Evolutionary conservation across 2,113 vertebrate species (phyloP), one percentile per base, ranked within the genome.

Genomic region (Chamaea fasciata): DNA sequence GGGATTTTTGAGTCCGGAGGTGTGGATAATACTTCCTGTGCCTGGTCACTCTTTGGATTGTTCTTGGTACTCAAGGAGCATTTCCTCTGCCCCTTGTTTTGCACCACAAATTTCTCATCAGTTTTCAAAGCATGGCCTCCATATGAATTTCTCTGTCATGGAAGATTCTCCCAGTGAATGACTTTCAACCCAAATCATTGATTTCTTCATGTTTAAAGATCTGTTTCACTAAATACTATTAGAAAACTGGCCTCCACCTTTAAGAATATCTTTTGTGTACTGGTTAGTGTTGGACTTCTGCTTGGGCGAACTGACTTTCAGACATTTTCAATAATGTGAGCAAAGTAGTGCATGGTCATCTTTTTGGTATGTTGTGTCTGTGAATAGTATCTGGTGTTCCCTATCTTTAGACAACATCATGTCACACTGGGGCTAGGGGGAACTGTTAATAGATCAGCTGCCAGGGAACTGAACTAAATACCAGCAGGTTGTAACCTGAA

Each of bases 381-480:
- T 65, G 90, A 86, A 26, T 27, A 79, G 88, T 4, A 11, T 57
- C 92, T 90, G 8, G 0, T 52, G 71, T 88, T 12, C 71, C 96
- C 65, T 80, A 22, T 92, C 94, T 88, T 88, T 50, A 93, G 85
- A 85, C 90, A 93, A 33, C 78, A n/a, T 71, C 85, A 3, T 73
- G 94, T 63, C 92, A 74, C 39, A 5, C 1, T 73, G 90, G 2
- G 31, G 63, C 85, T 31, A 31, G 73, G 76, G 64, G 80, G 39
- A 85, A 42, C 83, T 74, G 62, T 90, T 94, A 92, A 88, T 63
- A 86, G 92, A 80, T 93, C 50, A 63, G 83, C 41, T 94, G 86
- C 83, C 57, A 81, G 86, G 83, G 88, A 97, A 67, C 91, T 93
- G 96, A 94, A 83, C 92, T 90, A 88, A 90, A 94, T 94, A 76